These are phyloP conservation scores for Globodera rostochiensis DNA, from an alignment of 1,140 invertebrate species.

Conservation along the genomic window DNA sequence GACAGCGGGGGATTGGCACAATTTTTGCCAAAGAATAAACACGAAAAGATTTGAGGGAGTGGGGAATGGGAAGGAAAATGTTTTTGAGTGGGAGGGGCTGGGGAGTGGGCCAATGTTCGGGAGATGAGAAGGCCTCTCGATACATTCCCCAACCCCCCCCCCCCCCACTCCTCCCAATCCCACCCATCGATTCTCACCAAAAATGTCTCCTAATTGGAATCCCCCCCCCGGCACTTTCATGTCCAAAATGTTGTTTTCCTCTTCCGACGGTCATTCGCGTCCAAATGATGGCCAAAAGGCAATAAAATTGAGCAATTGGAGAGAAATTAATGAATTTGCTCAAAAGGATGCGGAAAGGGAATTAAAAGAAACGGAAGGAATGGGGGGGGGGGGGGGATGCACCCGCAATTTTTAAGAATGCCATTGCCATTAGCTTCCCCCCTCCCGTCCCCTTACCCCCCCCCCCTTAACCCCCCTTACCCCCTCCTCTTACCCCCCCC, in stretches of 20 bases:
- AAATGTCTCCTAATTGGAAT: conserved; percentile 19
- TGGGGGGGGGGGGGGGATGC: not conserved
- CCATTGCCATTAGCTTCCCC: too few species aligned
- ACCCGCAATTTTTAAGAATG: too few species aligned
- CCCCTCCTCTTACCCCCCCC: too few species aligned
- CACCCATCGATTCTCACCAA: not conserved
- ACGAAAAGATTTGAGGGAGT: not conserved
- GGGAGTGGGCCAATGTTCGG: not conserved
- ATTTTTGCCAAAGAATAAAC: conserved; percentile 9
- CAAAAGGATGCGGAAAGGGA: conserved; percentile 1
- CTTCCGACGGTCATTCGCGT: not conserved
- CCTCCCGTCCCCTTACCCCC: not conserved
- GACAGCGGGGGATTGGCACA: conserved; percentile 5
- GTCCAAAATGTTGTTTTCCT: not conserved
- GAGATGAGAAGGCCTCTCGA: conserved; percentile 3
- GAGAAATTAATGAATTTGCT: conserved; percentile 24
- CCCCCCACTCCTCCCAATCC: not conserved
- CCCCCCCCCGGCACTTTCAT: not conserved
- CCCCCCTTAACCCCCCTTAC: too few species aligned
- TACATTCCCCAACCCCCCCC: not conserved
- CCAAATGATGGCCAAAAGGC: conserved; percentile 6
- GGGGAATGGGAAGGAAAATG: not conserved
- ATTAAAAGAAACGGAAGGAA: conserved; percentile 16
- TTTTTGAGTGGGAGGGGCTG: not conserved
- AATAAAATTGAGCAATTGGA: conserved; percentile 2